phyloP scores from a whole-genome alignment of 2,888 invertebrate species.

The Spodoptera exigua region DNA sequence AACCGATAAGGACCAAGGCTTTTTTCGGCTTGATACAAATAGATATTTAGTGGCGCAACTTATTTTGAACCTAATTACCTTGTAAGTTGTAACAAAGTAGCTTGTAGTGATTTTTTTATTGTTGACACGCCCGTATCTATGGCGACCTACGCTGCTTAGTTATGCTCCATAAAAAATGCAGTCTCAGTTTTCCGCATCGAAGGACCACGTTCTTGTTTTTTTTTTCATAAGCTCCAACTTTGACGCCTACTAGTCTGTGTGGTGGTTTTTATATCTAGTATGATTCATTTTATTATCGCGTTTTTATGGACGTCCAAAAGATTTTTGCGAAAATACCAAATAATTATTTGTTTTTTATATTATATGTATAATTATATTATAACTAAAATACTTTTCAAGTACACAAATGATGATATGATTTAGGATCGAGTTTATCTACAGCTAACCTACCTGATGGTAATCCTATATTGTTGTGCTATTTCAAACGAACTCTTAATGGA shows the following conservation, averaged over 20 bases:
- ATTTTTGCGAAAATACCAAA: too few relatives aligned
- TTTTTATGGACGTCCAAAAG: not conserved
- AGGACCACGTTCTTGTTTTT: slow-evolving; percentile 23
- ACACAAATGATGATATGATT: too few relatives aligned
- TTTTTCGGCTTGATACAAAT: slow-evolving; percentile 13
- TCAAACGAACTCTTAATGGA: too few relatives aligned
- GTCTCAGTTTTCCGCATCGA: slow-evolving; percentile 33
- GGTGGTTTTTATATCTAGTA: not conserved
- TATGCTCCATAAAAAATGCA: slow-evolving; percentile 55
- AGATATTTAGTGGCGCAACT: not conserved
- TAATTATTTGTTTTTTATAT: too few relatives aligned
- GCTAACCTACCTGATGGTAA: too few relatives aligned
- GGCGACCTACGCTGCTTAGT: slow-evolving; percentile 56
- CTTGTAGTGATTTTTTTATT: slow-evolving; percentile 34
- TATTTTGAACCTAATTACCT: slow-evolving; percentile 25
- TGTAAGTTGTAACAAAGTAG: slow-evolving; percentile 15
- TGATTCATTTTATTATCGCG: slow-evolving; percentile 4
- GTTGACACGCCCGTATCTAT: slow-evolving; percentile 62
- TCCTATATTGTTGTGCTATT: too few relatives aligned
- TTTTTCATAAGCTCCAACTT: slow-evolving; percentile 17
- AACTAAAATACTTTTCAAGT: too few relatives aligned
- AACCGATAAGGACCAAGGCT: not conserved
- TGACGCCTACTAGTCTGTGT: slow-evolving; percentile 4
- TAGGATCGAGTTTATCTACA: too few relatives aligned
- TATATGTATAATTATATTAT: too few relatives aligned